Percentiles rank a stretch among this genome's conserved stretches.
These are phyloP conservation scores for Tryphoninae sp. DNA, from an alignment of 2,888 invertebrate species.

Conservation along the genomic window DNA sequence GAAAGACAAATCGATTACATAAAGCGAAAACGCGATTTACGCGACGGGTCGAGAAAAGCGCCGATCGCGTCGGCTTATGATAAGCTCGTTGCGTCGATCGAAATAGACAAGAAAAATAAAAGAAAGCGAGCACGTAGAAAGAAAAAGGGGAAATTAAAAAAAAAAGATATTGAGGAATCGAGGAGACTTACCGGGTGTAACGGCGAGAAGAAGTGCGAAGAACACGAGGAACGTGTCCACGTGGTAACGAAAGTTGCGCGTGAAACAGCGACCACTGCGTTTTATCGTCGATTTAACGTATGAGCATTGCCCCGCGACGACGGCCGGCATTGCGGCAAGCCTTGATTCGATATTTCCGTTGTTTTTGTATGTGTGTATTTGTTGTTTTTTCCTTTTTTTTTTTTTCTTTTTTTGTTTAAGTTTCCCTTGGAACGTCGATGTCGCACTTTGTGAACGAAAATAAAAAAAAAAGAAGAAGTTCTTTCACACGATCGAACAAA, in stretches of 20 bases:
- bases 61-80: background rate
- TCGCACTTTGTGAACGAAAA: constrained; percentile 20
- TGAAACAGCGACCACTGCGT: constrained; percentile 53
- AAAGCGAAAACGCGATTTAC: background rate
- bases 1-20: no score
- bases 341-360: constrained; percentile 26
- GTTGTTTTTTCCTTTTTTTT: background rate
- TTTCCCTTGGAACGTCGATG: background rate
- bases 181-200: constrained; percentile 68
- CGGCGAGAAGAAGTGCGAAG: constrained; percentile 66
- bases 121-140: background rate
- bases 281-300: constrained; percentile 59
- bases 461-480: background rate
- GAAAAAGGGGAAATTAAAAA: background rate
- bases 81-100: background rate
- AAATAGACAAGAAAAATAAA: background rate
- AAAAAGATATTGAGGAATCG: background rate
- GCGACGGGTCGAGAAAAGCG: background rate
- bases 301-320: constrained; percentile 62
- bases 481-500: background rate
- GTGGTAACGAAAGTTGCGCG: constrained; percentile 67
- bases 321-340: constrained; percentile 67
- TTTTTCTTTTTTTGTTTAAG: background rate
- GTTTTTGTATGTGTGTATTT: background rate
- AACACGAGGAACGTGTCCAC: constrained; percentile 72